A percentile compares a stretch with the other conserved stretches of the same genome.
These are phyloP conservation scores for Platerodrilus igneus DNA, from an alignment of 2,888 invertebrate species.

Conservation along the genomic window DNA sequence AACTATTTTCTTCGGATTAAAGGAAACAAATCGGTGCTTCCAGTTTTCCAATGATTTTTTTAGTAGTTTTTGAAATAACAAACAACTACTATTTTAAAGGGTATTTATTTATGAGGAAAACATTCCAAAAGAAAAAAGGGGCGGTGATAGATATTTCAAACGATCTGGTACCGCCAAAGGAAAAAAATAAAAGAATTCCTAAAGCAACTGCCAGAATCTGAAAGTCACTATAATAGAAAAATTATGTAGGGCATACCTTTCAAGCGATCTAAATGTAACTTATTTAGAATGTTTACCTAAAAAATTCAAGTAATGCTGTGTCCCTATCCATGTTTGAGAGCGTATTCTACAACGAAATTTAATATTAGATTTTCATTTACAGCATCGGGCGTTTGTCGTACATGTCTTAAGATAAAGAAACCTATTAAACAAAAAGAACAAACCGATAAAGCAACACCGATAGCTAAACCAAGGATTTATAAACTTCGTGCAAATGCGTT, in stretches of 20 bases:
- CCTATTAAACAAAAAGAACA: conserved; percentile 10
- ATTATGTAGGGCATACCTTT: conserved; percentile 10
- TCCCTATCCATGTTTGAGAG: conserved; percentile 11
- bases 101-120: conserved; percentile 3
- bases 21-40: conserved; percentile 6
- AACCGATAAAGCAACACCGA: conserved; percentile 3
- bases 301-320: conserved; percentile 3
- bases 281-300: conserved; percentile 1
- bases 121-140: conserved; percentile 10
- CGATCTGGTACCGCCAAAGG: conserved; percentile 4
- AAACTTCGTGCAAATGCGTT: conserved; percentile 7
- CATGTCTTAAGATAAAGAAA: conserved; percentile 1
- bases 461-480: conserved; percentile 7
- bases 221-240: conserved; percentile 12
- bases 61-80: conserved; percentile 8
- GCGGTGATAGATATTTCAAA: conserved; percentile 6
- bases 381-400: conserved; percentile 2
- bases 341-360: conserved; percentile 11
- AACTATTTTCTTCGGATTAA: conserved; percentile 11
- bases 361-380: conserved; percentile 10
- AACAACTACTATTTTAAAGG: conserved; percentile 7
- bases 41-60: conserved; percentile 11
- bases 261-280: conserved; percentile 10
- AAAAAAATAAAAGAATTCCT: conserved; percentile 9
- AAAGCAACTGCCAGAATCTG: conserved; percentile 6